Base-by-base conservation (phyloP, 2,113 vertebrate genomes). In the Cheilinus undulatus region DNA sequence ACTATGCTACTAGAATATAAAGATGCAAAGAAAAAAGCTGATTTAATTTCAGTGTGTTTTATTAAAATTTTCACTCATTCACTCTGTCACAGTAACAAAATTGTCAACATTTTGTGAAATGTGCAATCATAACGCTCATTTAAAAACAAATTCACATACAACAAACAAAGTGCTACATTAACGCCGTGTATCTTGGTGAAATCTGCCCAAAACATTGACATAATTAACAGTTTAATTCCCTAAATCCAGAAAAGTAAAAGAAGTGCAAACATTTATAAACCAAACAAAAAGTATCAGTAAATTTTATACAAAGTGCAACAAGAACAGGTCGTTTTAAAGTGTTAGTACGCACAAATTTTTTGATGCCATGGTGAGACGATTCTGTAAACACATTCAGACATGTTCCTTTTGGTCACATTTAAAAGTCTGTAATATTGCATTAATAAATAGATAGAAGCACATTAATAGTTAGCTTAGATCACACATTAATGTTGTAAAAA, bases 301-400 rank as follows among this genome's bases (percentile, higher is more conserved):
- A 57, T 22, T 52, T 60, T 66, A 23, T 67, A 82, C 77, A 91
- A 86, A 84, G 80, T 89, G 87, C 78, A 87, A 78, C 48, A 71
- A 66, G 26, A 77, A 80, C 52, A 28, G 57, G 56, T 71, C 58
- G 28, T 62, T 48, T 51, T 14, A 64, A 79, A 78, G 70, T 69
- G 81, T 82, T 66, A 69, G 61, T 78, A 20, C 69, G 46, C 54
- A 61, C 38, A 52, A 58, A 49, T 11, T 27, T 36, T 19, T 43
- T 56, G 58, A 76, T 6, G 7, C 11, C 17, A 14, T 69, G 32
- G 51, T 48, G 48, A 68, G 59, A 80, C 24, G 43, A 24, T 42
- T 54, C 53, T 80, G 54, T 72, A 88, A 89, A 91, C 78, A 77
- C 71, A 78, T 73, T 80, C 67, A 74, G 42, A 73, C 53, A 20